These are phyloP conservation scores for Colostygia pectinataria DNA, from an alignment of 2,888 invertebrate species.

Conservation along the genomic window DNA sequence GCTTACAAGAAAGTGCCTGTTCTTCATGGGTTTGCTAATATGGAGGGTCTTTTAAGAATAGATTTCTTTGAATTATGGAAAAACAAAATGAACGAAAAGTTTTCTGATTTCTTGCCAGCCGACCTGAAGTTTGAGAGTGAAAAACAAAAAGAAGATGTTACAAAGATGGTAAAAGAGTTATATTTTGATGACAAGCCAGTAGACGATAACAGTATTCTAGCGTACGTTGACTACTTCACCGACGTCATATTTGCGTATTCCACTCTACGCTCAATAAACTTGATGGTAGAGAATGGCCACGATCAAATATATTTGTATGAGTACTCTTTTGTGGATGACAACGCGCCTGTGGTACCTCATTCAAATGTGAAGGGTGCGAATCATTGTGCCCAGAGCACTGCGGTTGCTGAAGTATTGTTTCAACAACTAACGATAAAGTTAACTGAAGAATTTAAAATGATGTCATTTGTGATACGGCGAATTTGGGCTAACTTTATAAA, in stretches of 20 bases:
- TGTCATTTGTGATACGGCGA: constrained; percentile 38
- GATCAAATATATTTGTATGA: constrained; percentile 46
- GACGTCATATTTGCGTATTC: constrained; percentile 45
- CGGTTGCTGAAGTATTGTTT: constrained; percentile 35
- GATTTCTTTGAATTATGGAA: constrained; percentile 45
- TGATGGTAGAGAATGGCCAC: constrained; percentile 41
- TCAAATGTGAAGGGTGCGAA: constrained; percentile 42
- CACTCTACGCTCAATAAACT: constrained; percentile 37
- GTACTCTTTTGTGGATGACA: constrained; percentile 44
- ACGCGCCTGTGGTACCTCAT: constrained; percentile 31
- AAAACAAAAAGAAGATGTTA: constrained; percentile 42
- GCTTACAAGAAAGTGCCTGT: constrained; percentile 47
- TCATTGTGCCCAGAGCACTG: constrained; percentile 44
- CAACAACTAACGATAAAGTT: constrained; percentile 12
- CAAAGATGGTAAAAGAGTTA: constrained; percentile 43
- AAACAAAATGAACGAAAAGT: constrained; percentile 52
- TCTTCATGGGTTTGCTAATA: constrained; percentile 53
- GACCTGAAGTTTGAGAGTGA: constrained; percentile 47
- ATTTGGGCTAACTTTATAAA: constrained; percentile 53
- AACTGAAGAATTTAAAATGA: constrained; percentile 32
- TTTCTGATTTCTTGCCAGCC: constrained; percentile 56
- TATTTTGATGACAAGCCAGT: constrained; percentile 46
- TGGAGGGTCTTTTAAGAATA: constrained; percentile 52
- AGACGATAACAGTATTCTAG: constrained; percentile 35
- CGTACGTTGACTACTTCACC: constrained; percentile 46